Evolutionary conservation across 2,797 vertebrate genomes (phyloP).

Genomic region (Brachyrhaphis roseni): DNA sequence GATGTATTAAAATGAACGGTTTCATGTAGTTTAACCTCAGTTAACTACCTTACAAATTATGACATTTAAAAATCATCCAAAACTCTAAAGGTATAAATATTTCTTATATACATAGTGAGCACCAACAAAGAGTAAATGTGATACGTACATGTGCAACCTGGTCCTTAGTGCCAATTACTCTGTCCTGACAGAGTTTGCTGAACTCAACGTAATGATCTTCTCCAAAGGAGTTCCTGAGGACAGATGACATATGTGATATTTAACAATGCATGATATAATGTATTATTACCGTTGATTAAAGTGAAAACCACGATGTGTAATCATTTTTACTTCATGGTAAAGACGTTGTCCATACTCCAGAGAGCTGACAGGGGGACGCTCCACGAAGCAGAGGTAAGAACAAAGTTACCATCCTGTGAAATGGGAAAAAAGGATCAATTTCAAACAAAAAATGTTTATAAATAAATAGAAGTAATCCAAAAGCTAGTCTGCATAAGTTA

Average conservation of each 20-base stretch:
- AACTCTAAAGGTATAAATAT: not conserved
- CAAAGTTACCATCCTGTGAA: slow-evolving; percentile 89
- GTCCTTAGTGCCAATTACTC: slow-evolving; percentile 95
- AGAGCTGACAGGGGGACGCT: slow-evolving; percentile 92
- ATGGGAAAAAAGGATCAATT: not conserved
- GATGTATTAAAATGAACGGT: not conserved
- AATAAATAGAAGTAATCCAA: not conserved
- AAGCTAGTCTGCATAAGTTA: not conserved
- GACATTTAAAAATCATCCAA: not conserved
- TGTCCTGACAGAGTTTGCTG: slow-evolving; percentile 95
- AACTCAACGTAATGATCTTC: slow-evolving; percentile 98
- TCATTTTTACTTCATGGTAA: slow-evolving; percentile 90
- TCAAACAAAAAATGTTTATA: not conserved
- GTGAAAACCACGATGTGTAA: not conserved
- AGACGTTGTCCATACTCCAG: slow-evolving; percentile 94
- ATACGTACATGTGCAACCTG: slow-evolving; percentile 92
- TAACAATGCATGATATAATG: not conserved
- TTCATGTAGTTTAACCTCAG: not conserved
- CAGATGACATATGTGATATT: not conserved
- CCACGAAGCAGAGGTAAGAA: slow-evolving; percentile 94
- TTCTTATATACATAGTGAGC: not conserved
- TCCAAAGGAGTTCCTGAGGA: slow-evolving; percentile 88
- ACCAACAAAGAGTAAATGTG: not conserved
- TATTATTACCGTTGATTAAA: fast-evolving
- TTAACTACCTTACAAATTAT: not conserved